Evolutionary conservation across 1,140 invertebrate genomes (phyloP).

Genomic region (Agraylea sexmaculata): DNA sequence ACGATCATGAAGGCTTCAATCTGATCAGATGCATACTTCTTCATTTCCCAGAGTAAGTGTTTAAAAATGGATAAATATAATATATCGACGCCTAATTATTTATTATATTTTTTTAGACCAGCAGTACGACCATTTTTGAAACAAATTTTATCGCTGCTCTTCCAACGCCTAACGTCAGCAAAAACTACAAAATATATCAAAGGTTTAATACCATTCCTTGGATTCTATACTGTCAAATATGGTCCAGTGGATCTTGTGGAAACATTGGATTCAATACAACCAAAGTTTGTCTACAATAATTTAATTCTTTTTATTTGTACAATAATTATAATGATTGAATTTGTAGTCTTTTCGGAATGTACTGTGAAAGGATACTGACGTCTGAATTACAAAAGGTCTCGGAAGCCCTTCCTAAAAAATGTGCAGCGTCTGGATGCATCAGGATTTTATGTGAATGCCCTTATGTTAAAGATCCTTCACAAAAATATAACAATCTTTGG

Average conservation of each 20-base stretch:
- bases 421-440: conserved; percentile 77
- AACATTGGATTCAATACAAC: conserved; percentile 77
- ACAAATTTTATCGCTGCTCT: conserved; percentile 82
- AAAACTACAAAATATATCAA: conserved; percentile 92
- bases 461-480: conserved; percentile 42
- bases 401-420: conserved; percentile 72
- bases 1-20: conserved; percentile 94
- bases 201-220: conserved; percentile 82
- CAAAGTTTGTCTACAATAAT: conserved; percentile 47
- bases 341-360: conserved; percentile 94
- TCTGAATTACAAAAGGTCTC: conserved; percentile 77
- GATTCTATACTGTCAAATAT: conserved; percentile 70
- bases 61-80: conserved; percentile 2
- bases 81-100: conserved; percentile 1
- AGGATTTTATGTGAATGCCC: conserved; percentile 72
- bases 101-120: conserved; percentile 37
- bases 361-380: conserved; percentile 78
- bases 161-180: conserved; percentile 80
- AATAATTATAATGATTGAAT: no score
- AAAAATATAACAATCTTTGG: conserved; percentile 52
- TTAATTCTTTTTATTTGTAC: no score
- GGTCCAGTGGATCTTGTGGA: conserved; percentile 59
- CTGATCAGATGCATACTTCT: conserved; percentile 76
- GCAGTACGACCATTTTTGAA: conserved; percentile 66
- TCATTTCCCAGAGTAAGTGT: conserved; percentile 47